Evolutionary conservation across 2,888 invertebrate genomes (phyloP).

Genomic region (Aleiodes alternator): DNA sequence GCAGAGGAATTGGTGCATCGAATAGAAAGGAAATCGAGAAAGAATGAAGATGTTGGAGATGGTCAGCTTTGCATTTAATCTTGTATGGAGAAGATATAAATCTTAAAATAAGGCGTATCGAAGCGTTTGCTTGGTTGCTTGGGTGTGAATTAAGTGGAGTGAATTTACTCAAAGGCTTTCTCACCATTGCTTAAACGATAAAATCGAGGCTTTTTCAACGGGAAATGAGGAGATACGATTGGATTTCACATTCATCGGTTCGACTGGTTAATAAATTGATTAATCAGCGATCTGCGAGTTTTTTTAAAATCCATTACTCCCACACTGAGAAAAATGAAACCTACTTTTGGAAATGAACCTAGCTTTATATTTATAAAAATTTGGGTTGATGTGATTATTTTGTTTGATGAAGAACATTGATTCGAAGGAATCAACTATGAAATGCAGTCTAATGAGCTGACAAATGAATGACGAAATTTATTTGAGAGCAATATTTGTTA

Average conservation of each 20-base stretch:
- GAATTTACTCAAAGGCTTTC: background rate
- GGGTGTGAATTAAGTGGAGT: conserved; percentile 13
- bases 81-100: background rate
- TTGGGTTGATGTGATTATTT: too few relatives aligned
- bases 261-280: too few relatives aligned
- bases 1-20: conserved; percentile 29
- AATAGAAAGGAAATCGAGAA: background rate
- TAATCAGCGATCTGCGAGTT: too few relatives aligned
- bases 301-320: too few relatives aligned
- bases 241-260: background rate
- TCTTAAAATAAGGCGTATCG: conserved; percentile 2
- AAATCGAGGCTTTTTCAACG: background rate
- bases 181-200: background rate
- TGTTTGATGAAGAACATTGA: too few relatives aligned
- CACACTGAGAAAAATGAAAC: too few relatives aligned
- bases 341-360: too few relatives aligned
- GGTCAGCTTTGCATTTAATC: background rate
- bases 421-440: too few relatives aligned
- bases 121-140: conserved; percentile 15
- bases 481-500: too few relatives aligned
- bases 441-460: too few relatives aligned
- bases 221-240: background rate
- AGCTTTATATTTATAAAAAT: too few relatives aligned
- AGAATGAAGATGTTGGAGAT: background rate
- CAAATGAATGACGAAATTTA: too few relatives aligned